Conservation (phyloP, 2,888 invertebrate genomes). For the Conistra vaccinii region DNA sequence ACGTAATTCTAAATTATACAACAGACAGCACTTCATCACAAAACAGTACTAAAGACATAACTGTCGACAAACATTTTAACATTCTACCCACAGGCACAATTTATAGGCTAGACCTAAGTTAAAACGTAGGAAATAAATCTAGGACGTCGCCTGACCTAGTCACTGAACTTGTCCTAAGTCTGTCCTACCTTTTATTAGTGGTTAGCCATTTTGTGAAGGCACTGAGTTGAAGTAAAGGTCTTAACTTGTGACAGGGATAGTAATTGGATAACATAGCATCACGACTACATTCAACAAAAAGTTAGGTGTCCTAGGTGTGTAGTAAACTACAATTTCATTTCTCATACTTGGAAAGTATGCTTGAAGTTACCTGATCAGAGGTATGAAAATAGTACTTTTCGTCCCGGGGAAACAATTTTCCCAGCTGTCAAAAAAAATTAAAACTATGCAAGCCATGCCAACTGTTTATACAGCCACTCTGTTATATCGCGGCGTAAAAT, state of each 20-base stretch:
- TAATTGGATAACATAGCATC: neutral
- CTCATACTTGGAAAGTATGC: no score
- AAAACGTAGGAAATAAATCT: slow-evolving; percentile 33
- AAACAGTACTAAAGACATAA: neutral
- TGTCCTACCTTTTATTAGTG: slow-evolving; percentile 2
- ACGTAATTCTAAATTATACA: slow-evolving; percentile 12
- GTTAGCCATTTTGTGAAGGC: slow-evolving; percentile 27
- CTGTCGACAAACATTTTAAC: slow-evolving; percentile 29
- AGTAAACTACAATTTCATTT: no score
- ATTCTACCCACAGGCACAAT: neutral
- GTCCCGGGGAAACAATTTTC: no score
- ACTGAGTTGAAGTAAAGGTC: neutral
- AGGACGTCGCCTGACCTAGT: slow-evolving; percentile 6
- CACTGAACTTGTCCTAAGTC: neutral
- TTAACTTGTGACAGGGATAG: neutral
- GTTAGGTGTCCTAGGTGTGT: no score
- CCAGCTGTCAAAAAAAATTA: no score
- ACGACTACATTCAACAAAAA: no score
- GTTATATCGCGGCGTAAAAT: no score
- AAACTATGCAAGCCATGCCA: no score
- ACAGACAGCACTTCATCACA: slow-evolving; percentile 4
- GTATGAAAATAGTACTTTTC: no score
- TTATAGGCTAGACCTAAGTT: slow-evolving; percentile 28
- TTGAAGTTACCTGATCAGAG: no score
- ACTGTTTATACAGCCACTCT: no score